Conservation (phyloP, 2,888 invertebrate genomes). For the Adineta ricciae region DNA sequence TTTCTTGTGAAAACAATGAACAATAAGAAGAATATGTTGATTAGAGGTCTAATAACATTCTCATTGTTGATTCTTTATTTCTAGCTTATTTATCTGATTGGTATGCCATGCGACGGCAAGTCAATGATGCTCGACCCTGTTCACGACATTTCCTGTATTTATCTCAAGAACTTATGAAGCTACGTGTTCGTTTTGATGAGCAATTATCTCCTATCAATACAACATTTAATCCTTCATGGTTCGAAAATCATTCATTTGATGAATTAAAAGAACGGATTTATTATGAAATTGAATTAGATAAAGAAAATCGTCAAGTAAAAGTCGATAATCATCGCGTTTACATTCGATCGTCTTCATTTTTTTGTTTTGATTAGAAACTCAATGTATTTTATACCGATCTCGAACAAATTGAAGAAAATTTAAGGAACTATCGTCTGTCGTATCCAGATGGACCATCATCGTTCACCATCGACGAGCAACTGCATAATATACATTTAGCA, state of each 20-base stretch:
- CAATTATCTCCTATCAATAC: neutral
- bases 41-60: neutral
- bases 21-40: neutral
- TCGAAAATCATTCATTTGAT: neutral
- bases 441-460: neutral
- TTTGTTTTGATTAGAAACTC: neutral
- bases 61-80: neutral
- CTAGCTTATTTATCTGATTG: neutral
- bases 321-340: neutral
- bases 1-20: neutral
- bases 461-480: neutral
- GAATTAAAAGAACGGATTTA: neutral
- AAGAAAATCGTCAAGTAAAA: slow-evolving; percentile 6
- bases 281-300: slow-evolving; percentile 13
- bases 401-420: neutral
- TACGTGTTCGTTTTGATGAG: neutral
- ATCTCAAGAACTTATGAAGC: neutral
- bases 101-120: neutral
- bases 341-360: neutral
- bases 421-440: neutral
- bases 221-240: neutral
- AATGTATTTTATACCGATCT: neutral
- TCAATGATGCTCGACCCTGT: neutral
- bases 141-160: neutral
- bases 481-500: neutral